Base-by-base conservation (phyloP, 2,888 invertebrate species). In the Poecilus cupreus region DNA sequence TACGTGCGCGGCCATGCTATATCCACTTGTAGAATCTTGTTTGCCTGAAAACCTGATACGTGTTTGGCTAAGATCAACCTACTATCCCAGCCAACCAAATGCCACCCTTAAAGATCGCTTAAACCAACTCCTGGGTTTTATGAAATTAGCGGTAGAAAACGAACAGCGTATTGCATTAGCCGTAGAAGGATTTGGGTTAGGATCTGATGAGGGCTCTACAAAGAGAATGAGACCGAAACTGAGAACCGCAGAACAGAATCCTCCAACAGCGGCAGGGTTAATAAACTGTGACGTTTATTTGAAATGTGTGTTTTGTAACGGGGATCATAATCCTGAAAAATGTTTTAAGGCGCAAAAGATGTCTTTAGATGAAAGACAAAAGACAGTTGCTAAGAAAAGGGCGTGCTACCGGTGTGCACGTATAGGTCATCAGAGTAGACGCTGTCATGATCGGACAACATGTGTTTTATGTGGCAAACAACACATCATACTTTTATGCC, bases 21-120 rank as follows among this genome's bases (percentile, higher is more conserved):
- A 78, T 6, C 49, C 49, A 6, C 85, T 84, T 5, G 83, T 86
- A n/a, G 87, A 87, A 80, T 86, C 86, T 0, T 84, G 84, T 80
- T 75, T 87, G 6, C 87, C 86, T 1, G 83, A 84, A 11, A 84
- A 85, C 4, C 60, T 85, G 6, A 77, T 86, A 37, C 60, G 78
- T 18, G 46, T 64, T 3, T 78, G 78, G 78, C 78, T 64, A 20
- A 26, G 78, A 37, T 32, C 60, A 3, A 26, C 24, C 1, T 20
- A 26, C 6, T 64, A 24, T 64, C 26, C 64, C 20, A 26, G 26
- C 5, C 26, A 26, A 26, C 26, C 26, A 26, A 26, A 72, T 20
- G 22, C 18, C 4, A 49, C 46, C 10, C 2, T 43, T 1, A 46
- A 43, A 22, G 18, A 20, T 20, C 72, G 72, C 8, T 18, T 72